phyloP scores from a whole-genome alignment of 2,888 invertebrate genomes.

The Polydrusus pterygomalis region DNA sequence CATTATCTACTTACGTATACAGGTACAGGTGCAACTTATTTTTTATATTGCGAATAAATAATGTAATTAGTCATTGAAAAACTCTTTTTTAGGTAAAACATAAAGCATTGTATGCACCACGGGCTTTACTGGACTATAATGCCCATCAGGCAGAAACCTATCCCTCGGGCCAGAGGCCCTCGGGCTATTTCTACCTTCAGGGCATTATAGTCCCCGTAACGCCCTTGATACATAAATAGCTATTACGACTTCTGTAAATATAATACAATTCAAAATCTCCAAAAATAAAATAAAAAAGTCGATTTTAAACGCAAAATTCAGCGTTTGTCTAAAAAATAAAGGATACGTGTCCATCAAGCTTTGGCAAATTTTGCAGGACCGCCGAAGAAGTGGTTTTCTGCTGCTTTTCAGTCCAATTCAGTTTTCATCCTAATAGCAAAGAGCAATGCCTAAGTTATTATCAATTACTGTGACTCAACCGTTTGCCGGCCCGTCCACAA shows the following conservation, averaged over 20 bases:
- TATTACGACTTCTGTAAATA: conserved; percentile 5
- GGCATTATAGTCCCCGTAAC: too few species aligned
- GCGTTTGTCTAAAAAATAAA: conserved; percentile 35
- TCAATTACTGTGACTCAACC: conserved; percentile 74
- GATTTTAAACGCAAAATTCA: conserved; percentile 19
- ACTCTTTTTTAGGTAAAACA: too few species aligned
- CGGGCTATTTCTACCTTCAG: too few species aligned
- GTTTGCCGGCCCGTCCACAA: conserved; percentile 70
- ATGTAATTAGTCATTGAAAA: too few species aligned
- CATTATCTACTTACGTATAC: too few species aligned
- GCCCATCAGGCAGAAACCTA: too few species aligned
- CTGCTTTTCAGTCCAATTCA: conserved; percentile 58
- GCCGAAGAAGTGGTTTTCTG: conserved; percentile 60
- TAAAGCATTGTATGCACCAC: too few species aligned
- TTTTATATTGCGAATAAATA: too few species aligned
- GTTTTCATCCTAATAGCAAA: conserved; percentile 64
- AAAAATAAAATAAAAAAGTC: conserved; percentile 7
- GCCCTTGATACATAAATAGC: too few species aligned
- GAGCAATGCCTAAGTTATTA: conserved; percentile 72
- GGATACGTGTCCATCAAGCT: conserved; percentile 31
- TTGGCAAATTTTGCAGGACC: conserved; percentile 40
- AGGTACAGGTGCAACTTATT: too few species aligned
- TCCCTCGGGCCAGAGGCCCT: too few species aligned
- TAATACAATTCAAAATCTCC: conserved; percentile 19
- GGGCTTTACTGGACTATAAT: too few species aligned